These are phyloP conservation scores for Podarcis muralis DNA, from an alignment of 2,113 vertebrate genomes.

Conservation along the genomic window DNA sequence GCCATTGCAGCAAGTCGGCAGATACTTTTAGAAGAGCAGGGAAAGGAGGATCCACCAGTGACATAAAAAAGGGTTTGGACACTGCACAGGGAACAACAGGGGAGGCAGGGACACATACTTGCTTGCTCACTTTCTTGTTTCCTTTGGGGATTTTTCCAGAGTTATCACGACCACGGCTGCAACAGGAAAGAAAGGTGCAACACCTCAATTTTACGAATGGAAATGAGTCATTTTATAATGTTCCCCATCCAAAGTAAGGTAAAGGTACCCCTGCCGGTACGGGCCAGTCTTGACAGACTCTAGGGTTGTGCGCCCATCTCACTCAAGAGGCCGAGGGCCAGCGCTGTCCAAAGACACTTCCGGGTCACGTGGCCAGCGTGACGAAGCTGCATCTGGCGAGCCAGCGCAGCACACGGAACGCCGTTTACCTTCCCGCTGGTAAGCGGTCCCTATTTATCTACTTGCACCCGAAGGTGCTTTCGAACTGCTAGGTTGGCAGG, in stretches of 20 bases:
- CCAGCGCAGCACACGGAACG: too few relatives aligned
- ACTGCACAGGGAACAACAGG: neutral
- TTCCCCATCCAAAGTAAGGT: neutral
- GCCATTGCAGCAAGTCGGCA: neutral
- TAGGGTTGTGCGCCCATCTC: too few relatives aligned
- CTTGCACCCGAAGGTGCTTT: too few relatives aligned
- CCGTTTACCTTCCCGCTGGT: too few relatives aligned
- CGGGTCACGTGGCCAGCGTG: too few relatives aligned
- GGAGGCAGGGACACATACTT: constrained; percentile 54
- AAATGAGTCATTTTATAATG: neutral
- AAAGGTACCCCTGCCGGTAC: too few relatives aligned
- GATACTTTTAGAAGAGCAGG: neutral
- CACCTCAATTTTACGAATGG: neutral
- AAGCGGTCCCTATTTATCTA: too few relatives aligned
- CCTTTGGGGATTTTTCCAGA: constrained; percentile 79
- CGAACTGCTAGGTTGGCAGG: too few relatives aligned
- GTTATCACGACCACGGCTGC: constrained; percentile 85
- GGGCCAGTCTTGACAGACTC: too few relatives aligned
- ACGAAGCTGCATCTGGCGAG: too few relatives aligned
- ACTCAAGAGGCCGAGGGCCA: too few relatives aligned
- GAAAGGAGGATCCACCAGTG: neutral
- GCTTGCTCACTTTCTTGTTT: constrained; percentile 79
- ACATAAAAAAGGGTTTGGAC: neutral
- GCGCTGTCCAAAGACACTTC: too few relatives aligned
- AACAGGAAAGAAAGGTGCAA: neutral